Evolutionary conservation across 2,797 vertebrate genomes (phyloP), one percentile per base, ranked within the genome.

Genomic region (Pseudotriccus pelzelni): DNA sequence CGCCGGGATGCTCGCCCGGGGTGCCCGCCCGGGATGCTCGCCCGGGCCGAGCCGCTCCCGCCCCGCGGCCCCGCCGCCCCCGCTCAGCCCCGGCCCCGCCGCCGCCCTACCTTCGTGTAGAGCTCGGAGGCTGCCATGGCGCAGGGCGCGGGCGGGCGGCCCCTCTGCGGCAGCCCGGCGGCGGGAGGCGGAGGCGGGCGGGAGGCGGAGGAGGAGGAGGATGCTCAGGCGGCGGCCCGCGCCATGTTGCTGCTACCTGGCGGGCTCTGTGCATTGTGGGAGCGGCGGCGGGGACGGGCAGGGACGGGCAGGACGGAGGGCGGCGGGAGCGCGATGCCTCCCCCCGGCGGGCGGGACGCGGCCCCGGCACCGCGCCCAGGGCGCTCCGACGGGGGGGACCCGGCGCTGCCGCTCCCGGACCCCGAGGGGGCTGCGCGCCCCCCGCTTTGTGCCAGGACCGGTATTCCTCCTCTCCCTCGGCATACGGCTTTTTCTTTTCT

Each of bases 241-340:
- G 82, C 82, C 82, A 85, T 76, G 72, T 84, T 82, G 67, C 67
- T 68, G 82, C 62, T 85, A 85, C 82, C 82, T 85, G 82, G 70
- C 37, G 62, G 72, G 72, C 72, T 85, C 63, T 85, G 82, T 28
- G 82, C 82, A 76, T 76, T 85, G 72, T 85, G 83, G 83, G 83
- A 85, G 83, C 80, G 72, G 82, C 72, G 70, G 55, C 11, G 24
- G 58, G 36, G 34, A 17, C 34, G 34, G 56, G 34, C 55, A 34
- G 56, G 37, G 56, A 2, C 28, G 41, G 41, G 60, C 41, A 63
- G 39, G 39, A 13, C n/a, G 19, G 53, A n/a, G 62, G 55, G 59
- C 79, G 81, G 32, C 44, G 81, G 59, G 67, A 53, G 60, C 7
- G 76, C 64, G 49, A 27, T 66, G 70, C 82, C 60, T 75, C 82